A percentile compares a stretch with the other conserved stretches of the same genome.
phyloP scores from a whole-genome alignment of 2,888 invertebrate species.

The Limnephilus rhombicus region DNA sequence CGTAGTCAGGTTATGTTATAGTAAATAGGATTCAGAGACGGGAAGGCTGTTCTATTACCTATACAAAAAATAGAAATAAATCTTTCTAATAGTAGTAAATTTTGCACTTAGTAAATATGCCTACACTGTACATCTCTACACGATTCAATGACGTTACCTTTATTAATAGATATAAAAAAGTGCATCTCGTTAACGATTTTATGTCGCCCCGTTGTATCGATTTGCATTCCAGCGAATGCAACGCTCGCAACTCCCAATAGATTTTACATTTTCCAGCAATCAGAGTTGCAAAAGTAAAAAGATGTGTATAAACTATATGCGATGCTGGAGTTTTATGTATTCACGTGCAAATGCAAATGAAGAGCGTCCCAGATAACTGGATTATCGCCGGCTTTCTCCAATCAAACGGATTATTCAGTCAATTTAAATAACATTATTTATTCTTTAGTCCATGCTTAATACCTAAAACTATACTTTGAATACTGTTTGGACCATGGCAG shows the following conservation, averaged over 20 bases:
- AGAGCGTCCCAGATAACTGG: not conserved
- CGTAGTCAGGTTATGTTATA: too few relatives aligned
- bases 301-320: not conserved
- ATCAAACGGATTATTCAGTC: not conserved
- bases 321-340: not conserved
- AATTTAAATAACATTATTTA: not conserved
- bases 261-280: conserved; percentile 6
- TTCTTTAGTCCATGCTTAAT: too few relatives aligned
- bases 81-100: too few relatives aligned
- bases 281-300: not conserved
- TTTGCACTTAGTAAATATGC: too few relatives aligned
- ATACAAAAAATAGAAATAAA: too few relatives aligned
- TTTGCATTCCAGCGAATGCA: not conserved
- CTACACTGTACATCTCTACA: not conserved
- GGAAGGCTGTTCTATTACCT: too few relatives aligned
- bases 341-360: not conserved
- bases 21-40: too few relatives aligned
- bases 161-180: not conserved
- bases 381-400: not conserved
- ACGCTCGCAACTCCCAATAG: conserved; percentile 3
- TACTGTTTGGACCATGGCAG: too few relatives aligned
- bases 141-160: not conserved
- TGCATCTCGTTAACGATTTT: not conserved
- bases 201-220: not conserved
- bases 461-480: too few relatives aligned